Percentiles rank a stretch among this genome's conserved stretches.
Conservation (phyloP, 2,888 invertebrate species). For the Scaptomyza polygonia region DNA sequence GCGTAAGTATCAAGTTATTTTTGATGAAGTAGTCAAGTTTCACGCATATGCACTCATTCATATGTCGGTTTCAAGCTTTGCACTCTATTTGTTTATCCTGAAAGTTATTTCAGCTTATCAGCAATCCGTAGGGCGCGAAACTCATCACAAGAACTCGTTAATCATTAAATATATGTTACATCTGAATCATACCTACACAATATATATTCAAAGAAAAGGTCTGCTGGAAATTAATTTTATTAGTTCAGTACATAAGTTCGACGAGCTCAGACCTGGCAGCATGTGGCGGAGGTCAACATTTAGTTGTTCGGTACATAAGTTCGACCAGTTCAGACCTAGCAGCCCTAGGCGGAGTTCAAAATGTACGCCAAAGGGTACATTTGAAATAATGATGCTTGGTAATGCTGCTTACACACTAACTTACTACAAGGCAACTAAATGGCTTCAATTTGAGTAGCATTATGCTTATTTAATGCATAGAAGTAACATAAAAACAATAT, state of each 20-base stretch:
- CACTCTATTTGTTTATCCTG: background rate
- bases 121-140: background rate
- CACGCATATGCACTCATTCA: background rate
- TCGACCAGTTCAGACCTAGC: conserved; percentile 4
- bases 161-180: too few species aligned
- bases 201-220: background rate
- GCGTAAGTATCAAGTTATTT: background rate
- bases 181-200: background rate
- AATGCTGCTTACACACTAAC: conserved; percentile 53
- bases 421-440: conserved; percentile 82
- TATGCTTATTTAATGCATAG: conserved; percentile 40
- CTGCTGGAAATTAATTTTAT: background rate
- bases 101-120: background rate
- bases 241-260: conserved; percentile 11
- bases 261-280: conserved; percentile 1
- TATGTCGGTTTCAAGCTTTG: background rate
- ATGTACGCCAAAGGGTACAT: background rate
- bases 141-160: background rate
- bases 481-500: conserved; percentile 39
- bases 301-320: background rate
- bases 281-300: background rate
- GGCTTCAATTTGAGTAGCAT: conserved; percentile 71
- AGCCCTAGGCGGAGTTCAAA: background rate
- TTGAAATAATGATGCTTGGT: conserved; percentile 39
- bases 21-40: background rate